Evolutionary conservation across 2,797 vertebrate genomes (phyloP), one percentile per base, ranked within the genome.

Genomic region (Melanotaenia boesemani): DNA sequence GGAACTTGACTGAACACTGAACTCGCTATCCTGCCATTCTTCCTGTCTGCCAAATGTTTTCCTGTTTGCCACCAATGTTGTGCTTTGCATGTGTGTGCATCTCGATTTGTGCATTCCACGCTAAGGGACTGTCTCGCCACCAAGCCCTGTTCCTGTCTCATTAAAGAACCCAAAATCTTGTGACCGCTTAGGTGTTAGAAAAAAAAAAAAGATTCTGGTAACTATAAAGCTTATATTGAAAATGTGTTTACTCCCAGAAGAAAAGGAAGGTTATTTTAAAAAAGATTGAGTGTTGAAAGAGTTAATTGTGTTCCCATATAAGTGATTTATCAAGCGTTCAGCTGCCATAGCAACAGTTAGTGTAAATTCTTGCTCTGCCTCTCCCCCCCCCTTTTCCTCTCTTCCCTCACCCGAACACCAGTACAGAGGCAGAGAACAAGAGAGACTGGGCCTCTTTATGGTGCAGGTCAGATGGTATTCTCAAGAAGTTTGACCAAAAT

Each of bases 11-110:
- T 83, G 71, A 84, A 86, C 82, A 68, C 68, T 89, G 75, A 83
- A 70, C 83, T 80, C 72, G 22, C 67, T 72, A 67, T 83, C 79
- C 81, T 88, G 83, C 81, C 62, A 83, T 70, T 77, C 84, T 89
- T 93, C 89, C 91, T 79, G 81, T 88, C 78, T 67, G 63, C 58
- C 63, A 62, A 67, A 76, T 32, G 77, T 61, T 82, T 92, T 91
- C 91, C 87, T 91, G 90, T 93, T 92, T 89, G 61, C 67, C 41
- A 34, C 70, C 72, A 61, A 57, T 55, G 50, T 70, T 74, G 10
- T 62, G 44, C 44, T 76, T n/a, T 69, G 63, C 64, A 58, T 72
- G 66, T 60, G 63, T 57, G 58, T 59, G 50, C 28, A 37, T 74
- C 50, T 70, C 80, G 59, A 83, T 84, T 70, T 52, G 63, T 75